Evolutionary conservation across 2,888 invertebrate species (phyloP).

Genomic region (Ametastegia equiseti): DNA sequence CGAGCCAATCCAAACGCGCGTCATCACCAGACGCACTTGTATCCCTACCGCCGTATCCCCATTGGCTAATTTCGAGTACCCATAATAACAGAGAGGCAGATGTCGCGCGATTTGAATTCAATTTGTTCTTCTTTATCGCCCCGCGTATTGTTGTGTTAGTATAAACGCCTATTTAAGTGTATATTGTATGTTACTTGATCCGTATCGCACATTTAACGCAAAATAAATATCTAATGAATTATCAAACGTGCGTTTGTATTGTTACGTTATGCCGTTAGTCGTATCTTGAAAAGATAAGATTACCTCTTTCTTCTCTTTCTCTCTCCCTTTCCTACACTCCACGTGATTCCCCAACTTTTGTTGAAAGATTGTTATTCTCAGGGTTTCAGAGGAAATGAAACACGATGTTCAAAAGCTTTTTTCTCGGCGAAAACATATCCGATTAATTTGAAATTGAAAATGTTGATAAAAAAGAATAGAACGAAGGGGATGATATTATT

Average conservation of each 20-base stretch:
- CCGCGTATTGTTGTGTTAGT: no score
- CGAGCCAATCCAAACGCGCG: conserved; percentile 59
- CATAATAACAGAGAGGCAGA: neutral
- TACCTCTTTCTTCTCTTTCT: neutral
- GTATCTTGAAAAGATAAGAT: neutral
- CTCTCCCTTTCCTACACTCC: neutral
- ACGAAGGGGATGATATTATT: no score
- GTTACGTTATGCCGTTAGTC: neutral
- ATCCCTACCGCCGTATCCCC: conserved; percentile 43
- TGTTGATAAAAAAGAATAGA: no score
- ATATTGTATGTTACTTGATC: neutral
- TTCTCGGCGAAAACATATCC: no score
- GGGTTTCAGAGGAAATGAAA: no score
- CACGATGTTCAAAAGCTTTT: no score
- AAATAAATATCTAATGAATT: neutral
- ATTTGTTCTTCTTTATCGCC: neutral
- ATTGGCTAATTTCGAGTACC: conserved; percentile 7
- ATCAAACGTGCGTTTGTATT: neutral
- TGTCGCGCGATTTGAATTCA: conserved; percentile 5
- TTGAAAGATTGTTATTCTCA: no score
- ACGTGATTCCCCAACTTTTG: neutral
- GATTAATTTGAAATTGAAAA: no score
- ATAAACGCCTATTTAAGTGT: neutral
- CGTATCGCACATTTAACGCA: neutral
- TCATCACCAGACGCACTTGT: conserved; percentile 39